Evolutionary conservation across 2,113 vertebrate genomes (phyloP).

Genomic region (Egretta garzetta): DNA sequence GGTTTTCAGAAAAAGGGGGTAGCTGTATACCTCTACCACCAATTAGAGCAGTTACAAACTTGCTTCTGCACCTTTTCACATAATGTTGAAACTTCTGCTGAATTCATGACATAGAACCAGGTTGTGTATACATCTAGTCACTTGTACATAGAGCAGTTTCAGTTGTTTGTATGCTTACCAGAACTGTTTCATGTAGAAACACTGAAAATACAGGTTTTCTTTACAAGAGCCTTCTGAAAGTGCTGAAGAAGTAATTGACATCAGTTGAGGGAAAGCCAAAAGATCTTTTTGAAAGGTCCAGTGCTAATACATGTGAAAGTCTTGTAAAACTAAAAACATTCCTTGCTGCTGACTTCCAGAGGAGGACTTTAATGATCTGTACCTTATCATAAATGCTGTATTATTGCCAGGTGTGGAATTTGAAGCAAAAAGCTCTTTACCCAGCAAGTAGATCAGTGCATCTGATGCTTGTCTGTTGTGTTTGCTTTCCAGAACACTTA

Average conservation of each 20-base stretch:
- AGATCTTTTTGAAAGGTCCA: neutral
- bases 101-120: neutral
- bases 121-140: neutral
- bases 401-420: neutral
- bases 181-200: neutral
- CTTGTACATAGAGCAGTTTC: neutral
- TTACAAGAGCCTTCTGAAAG: neutral
- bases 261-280: neutral
- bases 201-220: neutral
- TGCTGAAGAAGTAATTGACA: neutral
- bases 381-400: neutral
- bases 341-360: neutral
- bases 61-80: neutral
- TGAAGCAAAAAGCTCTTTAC: neutral
- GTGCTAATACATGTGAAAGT: neutral
- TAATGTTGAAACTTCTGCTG: neutral
- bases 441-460: neutral
- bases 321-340: neutral
- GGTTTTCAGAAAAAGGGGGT: neutral
- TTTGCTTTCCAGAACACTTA: constrained; percentile 84
- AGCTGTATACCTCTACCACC: neutral
- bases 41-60: neutral
- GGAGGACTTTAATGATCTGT: neutral
- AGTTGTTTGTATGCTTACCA: neutral
- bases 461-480: neutral